These are phyloP conservation scores for Silurus lanzhouensis DNA, from an alignment of 2,797 vertebrate genomes.

Conservation along the genomic window DNA sequence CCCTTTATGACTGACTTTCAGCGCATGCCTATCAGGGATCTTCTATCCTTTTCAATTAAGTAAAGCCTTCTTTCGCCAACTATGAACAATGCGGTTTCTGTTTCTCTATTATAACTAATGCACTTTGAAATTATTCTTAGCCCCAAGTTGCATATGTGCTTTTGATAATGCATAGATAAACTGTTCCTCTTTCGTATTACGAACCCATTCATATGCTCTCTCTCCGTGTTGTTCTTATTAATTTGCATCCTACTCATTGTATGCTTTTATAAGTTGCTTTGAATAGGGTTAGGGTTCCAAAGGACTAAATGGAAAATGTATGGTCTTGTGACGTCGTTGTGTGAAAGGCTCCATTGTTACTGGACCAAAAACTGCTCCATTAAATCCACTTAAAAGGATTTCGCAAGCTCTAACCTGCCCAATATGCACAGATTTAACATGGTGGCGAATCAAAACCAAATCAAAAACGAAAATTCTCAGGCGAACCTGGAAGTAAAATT, in stretches of 20 bases:
- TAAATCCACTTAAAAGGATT: slow-evolving; percentile 38
- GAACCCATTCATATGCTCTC: neutral
- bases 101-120: neutral
- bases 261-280: slow-evolving; percentile 15
- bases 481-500: neutral
- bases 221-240: neutral
- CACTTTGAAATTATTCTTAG: slow-evolving; percentile 9
- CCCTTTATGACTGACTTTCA: neutral
- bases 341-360: slow-evolving; percentile 31
- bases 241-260: slow-evolving; percentile 15
- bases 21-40: neutral
- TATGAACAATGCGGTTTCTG: slow-evolving; percentile 5
- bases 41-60: neutral
- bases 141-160: slow-evolving; percentile 6
- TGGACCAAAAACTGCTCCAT: neutral
- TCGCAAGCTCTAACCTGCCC: slow-evolving; percentile 32
- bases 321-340: slow-evolving; percentile 21
- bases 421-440: slow-evolving; percentile 29
- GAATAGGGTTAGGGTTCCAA: slow-evolving; percentile 18
- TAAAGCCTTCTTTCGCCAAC: neutral
- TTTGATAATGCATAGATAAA: slow-evolving; percentile 4
- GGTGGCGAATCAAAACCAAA: neutral
- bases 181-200: neutral
- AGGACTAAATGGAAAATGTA: slow-evolving; percentile 31
- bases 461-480: neutral